A percentile compares a stretch with the other conserved stretches of the same genome.
phyloP scores from a whole-genome alignment of 2,797 vertebrate species.

The Tragelaphus eurycerus region DNA sequence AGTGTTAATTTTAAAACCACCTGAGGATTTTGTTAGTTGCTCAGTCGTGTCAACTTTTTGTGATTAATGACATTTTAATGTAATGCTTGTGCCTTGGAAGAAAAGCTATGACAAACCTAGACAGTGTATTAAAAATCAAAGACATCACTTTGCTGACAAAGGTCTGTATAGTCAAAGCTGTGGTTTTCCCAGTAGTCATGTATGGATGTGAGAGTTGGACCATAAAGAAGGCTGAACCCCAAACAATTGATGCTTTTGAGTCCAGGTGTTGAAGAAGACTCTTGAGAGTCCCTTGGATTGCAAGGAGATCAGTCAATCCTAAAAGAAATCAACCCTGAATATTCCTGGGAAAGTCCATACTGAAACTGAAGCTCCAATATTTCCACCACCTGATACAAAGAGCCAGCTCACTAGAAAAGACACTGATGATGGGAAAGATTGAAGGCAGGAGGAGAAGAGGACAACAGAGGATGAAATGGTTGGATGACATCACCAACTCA shows the following conservation, averaged over 20 bases:
- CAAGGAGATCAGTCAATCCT: background rate
- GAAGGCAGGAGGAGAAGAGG: background rate
- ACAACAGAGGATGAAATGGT: background rate
- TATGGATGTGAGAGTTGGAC: background rate
- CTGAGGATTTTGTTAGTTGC: background rate
- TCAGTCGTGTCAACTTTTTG: background rate
- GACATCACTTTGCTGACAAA: background rate
- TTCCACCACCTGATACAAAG: background rate
- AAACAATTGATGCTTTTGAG: background rate
- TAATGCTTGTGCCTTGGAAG: background rate
- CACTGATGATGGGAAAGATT: background rate
- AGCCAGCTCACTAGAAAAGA: background rate
- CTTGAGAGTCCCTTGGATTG: background rate
- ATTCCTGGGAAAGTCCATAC: background rate
- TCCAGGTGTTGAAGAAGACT: background rate
- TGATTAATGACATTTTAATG: background rate
- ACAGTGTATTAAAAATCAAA: background rate
- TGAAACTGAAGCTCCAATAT: background rate
- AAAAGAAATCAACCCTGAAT: background rate
- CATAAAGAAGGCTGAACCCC: background rate
- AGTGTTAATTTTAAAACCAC: background rate
- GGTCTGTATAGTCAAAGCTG: background rate
- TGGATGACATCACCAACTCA: background rate
- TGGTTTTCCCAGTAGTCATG: background rate
- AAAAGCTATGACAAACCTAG: background rate